Base-by-base conservation (phyloP, 2,113 vertebrate genomes). In the Paradoxurus hermaphroditus region DNA sequence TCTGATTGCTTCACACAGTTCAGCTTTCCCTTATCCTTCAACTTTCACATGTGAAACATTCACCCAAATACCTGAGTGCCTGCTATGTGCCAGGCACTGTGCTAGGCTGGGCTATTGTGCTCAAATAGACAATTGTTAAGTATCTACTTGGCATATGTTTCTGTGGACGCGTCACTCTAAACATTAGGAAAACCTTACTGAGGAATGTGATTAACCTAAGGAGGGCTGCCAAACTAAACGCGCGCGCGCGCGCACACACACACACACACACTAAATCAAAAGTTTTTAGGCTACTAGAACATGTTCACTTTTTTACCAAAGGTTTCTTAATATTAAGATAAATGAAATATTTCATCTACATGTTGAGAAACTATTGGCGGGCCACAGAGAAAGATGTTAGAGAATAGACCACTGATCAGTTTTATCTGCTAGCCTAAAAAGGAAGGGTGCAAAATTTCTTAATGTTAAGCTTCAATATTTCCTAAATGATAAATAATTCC, bases 401-500 rank as follows among this genome's bases (percentile, higher is more conserved):
- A 25, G 29, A 90, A 86, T 15, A 36, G 53, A 11, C 27, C 41
- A 51, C n/a, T 5, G 16, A 21, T 86, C 67, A 81, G 46, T 85
- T 96, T 78, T 63, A 62, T n/a, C 31, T 90, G 56, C 31, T n/a
- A 75, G 31, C 36, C 65, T 85, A 56, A 92, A 89, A 79, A 78
- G 31, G 34, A 92, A 94, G 82, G 70, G 49, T 10, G 5, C 49
- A 78, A 90, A 59, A 5, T 65, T 86, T 95, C 39, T 97, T 81
- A 75, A n/a, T 29, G 29, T 39, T 73, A 70, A 79, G 62, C 3
- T 39, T 93, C 27, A 31, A 88, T 77, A 75, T 29, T 87, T 63
- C 14, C 51, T 44, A 91, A 82, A 91, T 53, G 34, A 78, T 91
- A 84, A 92, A 39, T 90, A 95, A 92, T 73, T 95, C 34, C 84